phyloP scores from a whole-genome alignment of 2,888 invertebrate genomes.

The Colostygia pectinataria region DNA sequence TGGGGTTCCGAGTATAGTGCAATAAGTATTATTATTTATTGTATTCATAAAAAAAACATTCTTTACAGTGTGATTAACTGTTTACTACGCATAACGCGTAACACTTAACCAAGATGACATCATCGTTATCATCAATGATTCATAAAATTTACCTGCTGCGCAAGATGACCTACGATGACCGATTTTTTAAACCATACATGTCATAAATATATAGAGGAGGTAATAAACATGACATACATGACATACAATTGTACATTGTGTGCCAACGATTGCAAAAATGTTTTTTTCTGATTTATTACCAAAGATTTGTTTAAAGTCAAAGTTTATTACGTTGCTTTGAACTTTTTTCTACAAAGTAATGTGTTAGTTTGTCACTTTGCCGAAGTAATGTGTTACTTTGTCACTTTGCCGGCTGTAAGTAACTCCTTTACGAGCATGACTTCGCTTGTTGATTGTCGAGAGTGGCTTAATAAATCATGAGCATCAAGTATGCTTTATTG shows the following conservation, averaged over 20 bases:
- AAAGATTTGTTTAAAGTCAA: too few relatives aligned
- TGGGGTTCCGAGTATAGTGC: too few relatives aligned
- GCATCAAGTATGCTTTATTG: slow-evolving; percentile 14
- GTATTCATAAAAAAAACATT: too few relatives aligned
- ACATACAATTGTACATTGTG: too few relatives aligned
- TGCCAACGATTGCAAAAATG: neutral
- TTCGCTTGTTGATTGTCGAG: slow-evolving; percentile 12
- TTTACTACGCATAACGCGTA: slow-evolving; percentile 36
- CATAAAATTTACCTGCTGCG: slow-evolving; percentile 45
- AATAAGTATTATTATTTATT: too few relatives aligned
- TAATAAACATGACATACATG: slow-evolving; percentile 5
- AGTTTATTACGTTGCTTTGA: neutral
- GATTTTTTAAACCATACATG: slow-evolving; percentile 18
- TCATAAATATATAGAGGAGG: too few relatives aligned
- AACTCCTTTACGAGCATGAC: slow-evolving; percentile 11
- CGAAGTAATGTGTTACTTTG: slow-evolving; percentile 3
- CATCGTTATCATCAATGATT: slow-evolving; percentile 57
- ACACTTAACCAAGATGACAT: slow-evolving; percentile 50
- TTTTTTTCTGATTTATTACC: too few relatives aligned
- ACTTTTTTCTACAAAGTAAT: slow-evolving; percentile 7
- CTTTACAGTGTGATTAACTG: slow-evolving; percentile 6
- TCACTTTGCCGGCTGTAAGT: slow-evolving; percentile 7
- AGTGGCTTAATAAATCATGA: slow-evolving; percentile 13
- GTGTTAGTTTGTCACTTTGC: slow-evolving; percentile 7
- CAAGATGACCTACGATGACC: slow-evolving; percentile 32